These are phyloP conservation scores for Vulpes vulpes DNA, from an alignment of 2,113 vertebrate genomes.

Conservation along the genomic window DNA sequence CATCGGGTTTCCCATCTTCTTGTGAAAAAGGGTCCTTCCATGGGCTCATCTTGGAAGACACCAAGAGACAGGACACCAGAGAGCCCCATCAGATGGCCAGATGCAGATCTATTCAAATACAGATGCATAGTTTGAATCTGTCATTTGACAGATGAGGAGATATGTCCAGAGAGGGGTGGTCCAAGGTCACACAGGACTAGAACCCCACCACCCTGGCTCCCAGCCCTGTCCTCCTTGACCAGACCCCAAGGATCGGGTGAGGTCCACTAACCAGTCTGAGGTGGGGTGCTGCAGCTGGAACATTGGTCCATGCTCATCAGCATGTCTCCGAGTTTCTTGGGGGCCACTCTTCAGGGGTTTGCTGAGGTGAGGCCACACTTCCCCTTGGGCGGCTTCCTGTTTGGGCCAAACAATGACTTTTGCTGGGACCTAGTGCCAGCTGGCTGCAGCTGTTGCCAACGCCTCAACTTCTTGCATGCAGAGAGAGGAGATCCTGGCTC, in stretches of 20 bases:
- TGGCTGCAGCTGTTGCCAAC: conserved; percentile 74
- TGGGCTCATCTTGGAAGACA: neutral
- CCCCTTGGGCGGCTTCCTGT: conserved; percentile 81
- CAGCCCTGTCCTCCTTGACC: neutral
- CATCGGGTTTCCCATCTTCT: neutral
- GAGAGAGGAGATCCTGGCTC: neutral
- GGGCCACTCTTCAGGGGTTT: conserved; percentile 78
- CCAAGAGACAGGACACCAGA: neutral
- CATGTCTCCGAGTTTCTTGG: conserved; percentile 70
- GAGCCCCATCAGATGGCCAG: neutral
- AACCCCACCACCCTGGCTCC: neutral
- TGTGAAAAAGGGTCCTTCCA: neutral
- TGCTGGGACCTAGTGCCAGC: conserved; percentile 73
- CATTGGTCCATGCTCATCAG: neutral
- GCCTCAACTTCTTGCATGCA: conserved; percentile 30
- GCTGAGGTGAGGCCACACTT: conserved; percentile 74
- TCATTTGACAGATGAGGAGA: neutral
- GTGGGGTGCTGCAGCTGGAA: neutral
- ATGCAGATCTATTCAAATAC: neutral
- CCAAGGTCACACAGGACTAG: neutral
- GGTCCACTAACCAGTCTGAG: neutral
- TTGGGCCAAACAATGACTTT: conserved; percentile 80
- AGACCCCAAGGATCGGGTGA: neutral
- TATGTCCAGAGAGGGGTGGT: neutral
- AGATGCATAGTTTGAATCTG: neutral